Evolutionary conservation across 2,888 invertebrate species (phyloP), one percentile per base, ranked within the genome.

Genomic region (Hydriomena furcata): DNA sequence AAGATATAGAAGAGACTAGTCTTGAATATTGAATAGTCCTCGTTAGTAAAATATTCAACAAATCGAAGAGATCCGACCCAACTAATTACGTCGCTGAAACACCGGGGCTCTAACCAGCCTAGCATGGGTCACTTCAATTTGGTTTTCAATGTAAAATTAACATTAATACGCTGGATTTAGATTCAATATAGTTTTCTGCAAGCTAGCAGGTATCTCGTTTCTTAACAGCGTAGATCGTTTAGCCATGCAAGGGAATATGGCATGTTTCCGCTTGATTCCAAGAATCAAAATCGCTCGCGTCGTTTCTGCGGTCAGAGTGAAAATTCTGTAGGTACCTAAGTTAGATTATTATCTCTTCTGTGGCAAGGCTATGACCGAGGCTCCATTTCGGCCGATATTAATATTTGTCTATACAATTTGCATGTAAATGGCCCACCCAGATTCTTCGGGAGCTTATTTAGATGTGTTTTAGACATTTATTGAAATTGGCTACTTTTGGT

Each of bases 1-100:
- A 77, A 79, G 76, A 74, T 68, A 65, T 65, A 31, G 44, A 44
- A 40, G 37, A 35, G 65, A 58, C 66, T 61, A 76, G 68, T 66
- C 72, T 66, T 84, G 82, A 83, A 83, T 84, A 84, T 83, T 84
- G 79, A 84, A 82, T 80, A 79, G 79, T 65, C 69, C 65, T 75
- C 66, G 75, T 75, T 79, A 74, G 69, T 81, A 76, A 81, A 83
- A 82, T 79, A 84, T 82, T 82, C 79, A 73, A 71, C 72, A 68
- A 76, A 80, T 78, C 73, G 72, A 76, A 77, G 44, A 69, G 67
- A 60, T 56, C 52, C 61, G 63, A 64, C 61, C 55, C 56, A 57
- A 72, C 75, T 82, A 81, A 82, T 79, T 79, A 78, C 71, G 68
- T 63, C 63, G 65, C 66, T 58, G 63, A 31, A 44, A 45, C 48